Evolutionary conservation across 2,888 invertebrate genomes (phyloP), one percentile per base, ranked within the genome.

Genomic region (Diarsia brunnea): DNA sequence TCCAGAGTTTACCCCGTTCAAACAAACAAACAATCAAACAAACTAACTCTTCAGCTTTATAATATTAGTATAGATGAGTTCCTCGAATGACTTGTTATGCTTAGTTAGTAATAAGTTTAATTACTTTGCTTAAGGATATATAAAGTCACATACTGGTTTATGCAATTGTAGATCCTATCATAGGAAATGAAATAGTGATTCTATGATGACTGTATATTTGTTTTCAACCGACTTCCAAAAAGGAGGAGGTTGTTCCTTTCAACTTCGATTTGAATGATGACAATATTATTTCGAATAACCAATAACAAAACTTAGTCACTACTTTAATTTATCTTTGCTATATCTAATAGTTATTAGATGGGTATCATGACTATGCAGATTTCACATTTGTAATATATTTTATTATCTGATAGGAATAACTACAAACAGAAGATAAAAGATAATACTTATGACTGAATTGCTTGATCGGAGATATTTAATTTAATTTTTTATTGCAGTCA

Each of bases 361-460:
- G 19, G 31, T 53, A 53, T 45, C n/a, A 51, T 66, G 64, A 65
- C 60, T 53, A 60, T 38, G 38, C n/a, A 53, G 31, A 43, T 55
- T 47, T 67, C 31, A 63, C 19, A 49, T 31, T 31, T 60, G 10
- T 21, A 75, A 53, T 64, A 38, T 58, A 49, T 53, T 47, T 45
- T 47, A 31, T 65, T 78, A 81, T 49, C 81, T 65, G 81, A 81
- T 73, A 73, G 45, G n/a, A 38, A 45, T 60, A 38, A 27, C 31
- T 47, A 65, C 12, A 65, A 71, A 14, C 21, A 69, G n/a, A 43
- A 69, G 53, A 78, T 43, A 45, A 53, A 60, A 73, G 19, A 73
- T 69, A 51, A 60, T 19, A 31, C 24, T 45, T 45, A 38, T 60
- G 27, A 58, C 19, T 69, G 16, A 19, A 51, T 45, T 14, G 14